Percentiles rank a stretch among this genome's conserved stretches.
Evolutionary conservation across 2,113 vertebrate genomes (phyloP).

Genomic region (Gallinago paraguaiae): DNA sequence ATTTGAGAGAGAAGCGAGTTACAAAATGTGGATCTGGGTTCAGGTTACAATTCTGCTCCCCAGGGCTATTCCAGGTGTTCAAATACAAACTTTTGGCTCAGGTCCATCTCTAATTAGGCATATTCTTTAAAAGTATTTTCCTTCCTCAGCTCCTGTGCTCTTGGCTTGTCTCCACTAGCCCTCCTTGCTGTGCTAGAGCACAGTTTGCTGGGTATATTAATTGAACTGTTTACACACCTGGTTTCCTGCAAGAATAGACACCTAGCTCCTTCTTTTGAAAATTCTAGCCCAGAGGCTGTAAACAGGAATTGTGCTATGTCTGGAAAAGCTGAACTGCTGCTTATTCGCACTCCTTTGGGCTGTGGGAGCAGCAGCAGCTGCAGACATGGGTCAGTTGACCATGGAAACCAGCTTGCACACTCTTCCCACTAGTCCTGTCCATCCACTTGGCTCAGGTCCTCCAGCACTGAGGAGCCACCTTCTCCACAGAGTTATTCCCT

Average conservation of each 20-base stretch:
- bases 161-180: slow-evolving; percentile 63
- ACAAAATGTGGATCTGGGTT: slow-evolving; percentile 35
- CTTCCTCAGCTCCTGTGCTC: slow-evolving; percentile 23
- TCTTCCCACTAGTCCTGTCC: slow-evolving; percentile 17
- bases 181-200: slow-evolving; percentile 5
- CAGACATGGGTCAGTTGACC: slow-evolving; percentile 35
- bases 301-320: slow-evolving; percentile 61
- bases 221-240: slow-evolving; percentile 68
- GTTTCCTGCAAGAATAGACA: slow-evolving; percentile 67
- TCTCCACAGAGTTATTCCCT: neutral
- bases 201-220: slow-evolving; percentile 42
- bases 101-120: slow-evolving; percentile 41
- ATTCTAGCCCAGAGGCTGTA: slow-evolving; percentile 63
- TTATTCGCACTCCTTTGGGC: slow-evolving; percentile 8
- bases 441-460: neutral
- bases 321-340: slow-evolving; percentile 60
- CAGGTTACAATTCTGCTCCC: slow-evolving; percentile 23
- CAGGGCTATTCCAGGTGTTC: slow-evolving; percentile 60
- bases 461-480: neutral
- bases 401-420: neutral
- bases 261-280: slow-evolving; percentile 60
- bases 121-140: slow-evolving; percentile 62
- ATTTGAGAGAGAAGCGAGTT: neutral
- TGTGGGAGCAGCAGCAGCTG: slow-evolving; percentile 49
- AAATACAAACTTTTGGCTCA: slow-evolving; percentile 40